Percentiles rank a stretch among this genome's conserved stretches.
phyloP scores from a whole-genome alignment of 2,797 vertebrate species.

The Melanogrammus aeglefinus region DNA sequence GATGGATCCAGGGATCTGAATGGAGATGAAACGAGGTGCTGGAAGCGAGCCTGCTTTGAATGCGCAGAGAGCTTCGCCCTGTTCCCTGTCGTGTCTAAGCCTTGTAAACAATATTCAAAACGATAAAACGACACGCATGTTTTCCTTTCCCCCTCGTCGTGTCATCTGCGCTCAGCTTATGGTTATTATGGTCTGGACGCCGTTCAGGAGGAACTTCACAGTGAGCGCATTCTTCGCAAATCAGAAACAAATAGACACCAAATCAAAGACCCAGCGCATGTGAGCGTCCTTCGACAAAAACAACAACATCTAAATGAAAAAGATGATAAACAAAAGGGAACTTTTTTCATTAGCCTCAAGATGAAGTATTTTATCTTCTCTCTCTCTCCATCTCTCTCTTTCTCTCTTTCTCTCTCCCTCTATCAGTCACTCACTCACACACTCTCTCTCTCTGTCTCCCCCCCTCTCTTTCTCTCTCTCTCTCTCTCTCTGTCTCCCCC shows the following conservation, averaged over 20 bases:
- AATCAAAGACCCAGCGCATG: neutral
- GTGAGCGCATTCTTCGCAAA: neutral
- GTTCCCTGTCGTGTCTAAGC: neutral
- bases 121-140: neutral
- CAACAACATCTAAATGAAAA: neutral
- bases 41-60: neutral
- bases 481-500: neutral
- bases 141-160: neutral
- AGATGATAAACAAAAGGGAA: neutral
- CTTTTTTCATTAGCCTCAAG: neutral
- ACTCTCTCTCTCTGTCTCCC: neutral
- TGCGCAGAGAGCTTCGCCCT: neutral
- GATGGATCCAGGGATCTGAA: too few relatives aligned
- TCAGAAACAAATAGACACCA: neutral
- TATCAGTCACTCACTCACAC: too few relatives aligned
- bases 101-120: neutral
- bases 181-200: neutral
- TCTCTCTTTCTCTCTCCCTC: too few relatives aligned
- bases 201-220: neutral
- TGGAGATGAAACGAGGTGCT: neutral
- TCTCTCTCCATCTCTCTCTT: neutral
- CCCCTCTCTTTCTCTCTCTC: too few relatives aligned
- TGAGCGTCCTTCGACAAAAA: neutral
- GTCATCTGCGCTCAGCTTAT: neutral
- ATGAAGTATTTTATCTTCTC: neutral